These are phyloP conservation scores for Macrotis lagotis DNA, from an alignment of 2,113 vertebrate genomes.

Conservation along the genomic window DNA sequence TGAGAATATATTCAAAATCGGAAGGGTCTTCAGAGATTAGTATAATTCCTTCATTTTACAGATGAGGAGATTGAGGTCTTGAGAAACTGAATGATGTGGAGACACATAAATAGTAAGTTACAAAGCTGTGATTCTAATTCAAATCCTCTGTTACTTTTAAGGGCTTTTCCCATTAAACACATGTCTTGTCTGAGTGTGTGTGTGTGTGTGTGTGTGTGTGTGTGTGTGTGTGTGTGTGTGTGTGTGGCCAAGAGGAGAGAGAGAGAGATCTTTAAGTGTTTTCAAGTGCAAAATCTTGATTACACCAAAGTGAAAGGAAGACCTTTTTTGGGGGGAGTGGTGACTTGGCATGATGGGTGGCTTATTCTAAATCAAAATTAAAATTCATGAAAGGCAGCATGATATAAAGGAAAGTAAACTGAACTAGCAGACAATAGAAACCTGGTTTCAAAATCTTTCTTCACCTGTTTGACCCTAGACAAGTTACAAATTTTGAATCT, in stretches of 20 bases:
- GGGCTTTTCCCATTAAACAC: background rate
- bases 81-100: background rate
- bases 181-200: background rate
- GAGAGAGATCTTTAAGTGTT: background rate
- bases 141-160: background rate
- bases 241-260: background rate
- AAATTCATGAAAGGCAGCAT: background rate
- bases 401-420: background rate
- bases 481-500: background rate
- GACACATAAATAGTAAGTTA: background rate
- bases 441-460: background rate
- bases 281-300: background rate
- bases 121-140: background rate
- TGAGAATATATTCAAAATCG: background rate
- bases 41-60: background rate
- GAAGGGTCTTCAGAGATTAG: background rate
- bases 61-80: background rate
- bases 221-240: background rate
- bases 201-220: too few relatives aligned
- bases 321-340: background rate
- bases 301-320: background rate
- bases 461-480: background rate
- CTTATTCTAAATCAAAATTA: background rate
- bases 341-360: background rate
- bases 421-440: background rate